Evolutionary conservation across 1,140 invertebrate species (phyloP), one percentile per base, ranked within the genome.

Genomic region (Apocrypta bakeri): DNA sequence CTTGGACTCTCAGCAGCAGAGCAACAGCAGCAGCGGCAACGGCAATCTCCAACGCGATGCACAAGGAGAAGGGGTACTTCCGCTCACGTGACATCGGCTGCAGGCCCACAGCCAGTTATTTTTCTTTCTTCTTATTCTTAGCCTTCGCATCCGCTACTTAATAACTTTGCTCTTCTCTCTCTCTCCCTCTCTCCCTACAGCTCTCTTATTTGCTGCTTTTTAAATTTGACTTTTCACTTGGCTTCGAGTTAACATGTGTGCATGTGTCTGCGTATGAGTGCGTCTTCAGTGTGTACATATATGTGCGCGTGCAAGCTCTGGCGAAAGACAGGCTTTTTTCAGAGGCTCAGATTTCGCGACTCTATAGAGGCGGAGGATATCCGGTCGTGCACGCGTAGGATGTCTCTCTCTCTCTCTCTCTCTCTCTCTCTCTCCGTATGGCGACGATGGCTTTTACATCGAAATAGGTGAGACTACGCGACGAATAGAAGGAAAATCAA

Each of bases 61-160:
- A 83, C 77, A 85, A 84, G 85, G 85, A 87, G 86, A 86, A 86
- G 87, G 85, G 84, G 83, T 85, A 91, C 90, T 91, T 92, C 91
- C 91, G 91, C 90, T 92, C 91, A 91, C 90, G 90, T 92, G 91
- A 91, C 89, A 90, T 85, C 88, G 48, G n/a, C 48, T 17, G 86
- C 85, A 87, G 71, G 86, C 87, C 88, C 88, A 88, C 88, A 89
- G 89, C 85, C 90, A 89, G 87, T 90, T 90, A 91, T 91, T 91
- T 92, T 90, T 90, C 90, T 91, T 90, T 91, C 89, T 92, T 91
- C 89, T 92, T 92, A 92, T 92, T 92, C 90, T 91, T 90, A 90
- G 90, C 88, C 88, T 87, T 89, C 89, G 87, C 89, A 89, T 90
- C 89, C 88, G 89, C 88, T 89, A 90, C 88, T 90, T 89, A 90